Evolutionary conservation across 2,113 vertebrate species (phyloP).

Genomic region (Strix aluco): DNA sequence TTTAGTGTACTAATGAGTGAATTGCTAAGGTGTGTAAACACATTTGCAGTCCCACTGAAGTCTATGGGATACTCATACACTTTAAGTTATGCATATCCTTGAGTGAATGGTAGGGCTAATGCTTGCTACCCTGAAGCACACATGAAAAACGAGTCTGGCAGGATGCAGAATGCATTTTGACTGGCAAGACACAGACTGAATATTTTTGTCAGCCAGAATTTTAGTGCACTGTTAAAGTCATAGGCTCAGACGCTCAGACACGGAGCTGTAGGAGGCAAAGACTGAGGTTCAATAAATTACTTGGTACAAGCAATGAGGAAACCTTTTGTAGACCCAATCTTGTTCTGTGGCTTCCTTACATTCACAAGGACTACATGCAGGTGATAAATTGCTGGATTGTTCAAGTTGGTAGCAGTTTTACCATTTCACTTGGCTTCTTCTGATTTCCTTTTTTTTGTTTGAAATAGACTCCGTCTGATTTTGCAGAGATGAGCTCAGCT

Average conservation of each 20-base stretch:
- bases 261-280: background rate
- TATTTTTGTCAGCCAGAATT: background rate
- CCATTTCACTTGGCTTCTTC: background rate
- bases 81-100: background rate
- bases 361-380: background rate
- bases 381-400: background rate
- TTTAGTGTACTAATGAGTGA: conserved; percentile 5
- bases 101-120: background rate
- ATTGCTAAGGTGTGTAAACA: background rate
- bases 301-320: background rate
- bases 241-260: background rate
- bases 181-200: background rate
- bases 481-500: conserved; percentile 9
- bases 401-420: background rate
- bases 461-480: background rate
- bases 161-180: background rate
- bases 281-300: background rate
- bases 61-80: background rate
- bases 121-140: background rate
- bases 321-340: background rate
- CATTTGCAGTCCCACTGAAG: background rate
- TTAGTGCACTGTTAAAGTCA: background rate
- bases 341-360: background rate
- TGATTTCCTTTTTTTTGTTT: conserved; percentile 7
- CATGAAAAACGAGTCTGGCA: background rate